phyloP scores from a whole-genome alignment of 2,797 vertebrate species.

The Catharus ustulatus region DNA sequence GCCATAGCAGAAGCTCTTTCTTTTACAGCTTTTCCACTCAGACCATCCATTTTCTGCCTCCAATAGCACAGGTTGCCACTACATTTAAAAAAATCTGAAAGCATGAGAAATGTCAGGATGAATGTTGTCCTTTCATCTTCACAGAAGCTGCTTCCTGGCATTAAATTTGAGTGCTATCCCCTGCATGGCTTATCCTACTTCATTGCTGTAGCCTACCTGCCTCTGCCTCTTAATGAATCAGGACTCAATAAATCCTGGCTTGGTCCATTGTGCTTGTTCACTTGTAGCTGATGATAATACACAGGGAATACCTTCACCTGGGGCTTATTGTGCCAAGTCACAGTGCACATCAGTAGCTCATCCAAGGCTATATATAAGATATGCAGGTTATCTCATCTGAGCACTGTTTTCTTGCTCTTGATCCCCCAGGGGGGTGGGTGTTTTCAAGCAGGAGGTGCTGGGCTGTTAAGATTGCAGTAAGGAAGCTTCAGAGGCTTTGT shows the following conservation, averaged over 20 bases:
- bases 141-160: not conserved
- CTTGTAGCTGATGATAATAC: not conserved
- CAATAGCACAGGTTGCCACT: not conserved
- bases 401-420: not conserved
- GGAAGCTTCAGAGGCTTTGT: not conserved
- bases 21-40: not conserved
- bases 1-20: not conserved
- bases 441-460: not conserved
- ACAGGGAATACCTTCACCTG: not conserved
- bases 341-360: not conserved
- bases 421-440: not conserved
- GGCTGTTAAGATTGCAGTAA: not conserved
- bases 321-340: not conserved
- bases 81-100: not conserved
- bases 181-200: not conserved
- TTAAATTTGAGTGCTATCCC: not conserved
- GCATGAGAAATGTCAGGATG: not conserved
- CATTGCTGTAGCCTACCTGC: not conserved
- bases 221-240: slow-evolving; percentile 3
- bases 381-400: not conserved
- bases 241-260: not conserved
- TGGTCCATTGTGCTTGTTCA: not conserved
- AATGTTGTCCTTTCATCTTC: slow-evolving; percentile 26
- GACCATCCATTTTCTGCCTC: not conserved
- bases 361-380: not conserved